Evolutionary conservation across 2,113 vertebrate genomes (phyloP).

Genomic region (Bos indicus): DNA sequence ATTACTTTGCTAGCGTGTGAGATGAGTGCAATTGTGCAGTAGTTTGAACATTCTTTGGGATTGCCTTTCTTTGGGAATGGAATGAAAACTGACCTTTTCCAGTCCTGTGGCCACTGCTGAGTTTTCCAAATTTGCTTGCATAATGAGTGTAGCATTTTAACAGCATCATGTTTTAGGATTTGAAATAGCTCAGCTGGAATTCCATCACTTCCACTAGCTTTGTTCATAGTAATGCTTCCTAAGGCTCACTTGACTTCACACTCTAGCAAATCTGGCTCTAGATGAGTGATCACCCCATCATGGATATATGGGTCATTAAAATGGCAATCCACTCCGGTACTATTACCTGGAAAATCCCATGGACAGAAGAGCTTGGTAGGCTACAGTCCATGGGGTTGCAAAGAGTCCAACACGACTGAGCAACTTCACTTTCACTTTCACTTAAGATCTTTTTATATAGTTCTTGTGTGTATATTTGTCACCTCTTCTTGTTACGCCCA

Average conservation of each 20-base stretch:
- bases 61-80: not conserved
- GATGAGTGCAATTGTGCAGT: not conserved
- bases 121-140: not conserved
- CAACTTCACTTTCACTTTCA: too few relatives aligned
- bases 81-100: not conserved
- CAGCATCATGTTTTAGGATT: not conserved
- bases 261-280: not conserved
- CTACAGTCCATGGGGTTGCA: too few relatives aligned
- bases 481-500: not conserved
- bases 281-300: not conserved
- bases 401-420: too few relatives aligned
- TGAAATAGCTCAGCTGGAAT: not conserved
- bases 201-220: not conserved
- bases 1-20: not conserved
- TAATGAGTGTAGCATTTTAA: not conserved
- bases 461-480: not conserved
- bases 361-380: too few relatives aligned
- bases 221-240: not conserved
- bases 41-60: not conserved
- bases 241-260: not conserved
- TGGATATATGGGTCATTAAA: not conserved
- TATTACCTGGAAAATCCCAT: too few relatives aligned
- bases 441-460: not conserved
- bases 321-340: too few relatives aligned
- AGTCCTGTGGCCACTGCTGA: not conserved